Percentiles rank a stretch among this genome's conserved stretches.
Conservation (phyloP, 1,140 invertebrate genomes). For the Armadillidium nasatum region DNA sequence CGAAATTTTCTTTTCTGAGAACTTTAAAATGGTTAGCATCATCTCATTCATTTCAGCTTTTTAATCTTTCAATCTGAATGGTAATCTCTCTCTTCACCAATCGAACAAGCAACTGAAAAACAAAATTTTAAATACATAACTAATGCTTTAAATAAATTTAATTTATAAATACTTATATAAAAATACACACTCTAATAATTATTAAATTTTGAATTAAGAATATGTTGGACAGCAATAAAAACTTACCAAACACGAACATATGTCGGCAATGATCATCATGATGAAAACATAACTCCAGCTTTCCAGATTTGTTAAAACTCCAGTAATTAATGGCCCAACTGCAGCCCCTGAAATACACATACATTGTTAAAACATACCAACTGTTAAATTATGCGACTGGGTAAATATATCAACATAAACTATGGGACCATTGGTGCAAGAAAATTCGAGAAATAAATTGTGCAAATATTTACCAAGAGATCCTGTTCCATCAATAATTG, state of each 20-base stretch:
- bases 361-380: too few relatives aligned
- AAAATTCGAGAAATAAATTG: too few relatives aligned
- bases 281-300: slow-evolving; percentile 39
- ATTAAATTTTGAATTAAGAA: too few relatives aligned
- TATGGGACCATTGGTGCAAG: too few relatives aligned
- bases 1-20: too few relatives aligned
- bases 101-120: neutral
- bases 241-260: neutral
- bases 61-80: neutral
- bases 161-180: too few relatives aligned
- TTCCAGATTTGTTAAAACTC: slow-evolving; percentile 23
- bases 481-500: slow-evolving; percentile 88
- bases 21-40: too few relatives aligned
- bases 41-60: neutral
- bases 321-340: slow-evolving; percentile 37
- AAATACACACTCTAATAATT: too few relatives aligned
- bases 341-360: slow-evolving; percentile 41
- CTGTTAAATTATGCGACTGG: too few relatives aligned
- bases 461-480: slow-evolving; percentile 40
- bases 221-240: neutral
- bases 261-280: slow-evolving; percentile 32
- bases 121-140: too few relatives aligned
- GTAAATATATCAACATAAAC: too few relatives aligned
- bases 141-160: too few relatives aligned
- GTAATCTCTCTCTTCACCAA: neutral